Evolutionary conservation across 2,797 vertebrate genomes (phyloP).

Genomic region (Gallinago solitaria): DNA sequence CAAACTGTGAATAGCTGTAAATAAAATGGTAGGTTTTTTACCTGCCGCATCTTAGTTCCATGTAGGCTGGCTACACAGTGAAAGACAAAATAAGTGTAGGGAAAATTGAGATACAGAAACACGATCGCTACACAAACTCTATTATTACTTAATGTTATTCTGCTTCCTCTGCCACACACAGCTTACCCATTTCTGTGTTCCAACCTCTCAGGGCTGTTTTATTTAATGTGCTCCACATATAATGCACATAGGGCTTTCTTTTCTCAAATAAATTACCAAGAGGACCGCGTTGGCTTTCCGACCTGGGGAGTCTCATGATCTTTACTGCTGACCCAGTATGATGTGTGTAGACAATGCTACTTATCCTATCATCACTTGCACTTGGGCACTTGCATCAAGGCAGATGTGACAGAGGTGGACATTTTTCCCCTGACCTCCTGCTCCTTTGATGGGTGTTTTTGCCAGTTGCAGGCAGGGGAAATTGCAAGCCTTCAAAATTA

Average conservation of each 20-base stretch:
- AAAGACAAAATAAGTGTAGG: background rate
- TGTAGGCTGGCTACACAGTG: background rate
- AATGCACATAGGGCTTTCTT: background rate
- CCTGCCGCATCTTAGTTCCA: background rate
- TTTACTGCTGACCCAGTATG: background rate
- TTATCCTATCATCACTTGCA: background rate
- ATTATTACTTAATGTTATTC: background rate
- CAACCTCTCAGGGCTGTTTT: background rate
- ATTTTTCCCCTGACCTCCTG: background rate
- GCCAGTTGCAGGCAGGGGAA: background rate
- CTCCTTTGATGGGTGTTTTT: background rate
- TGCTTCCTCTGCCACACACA: background rate
- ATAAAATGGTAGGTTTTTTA: conserved; percentile 3
- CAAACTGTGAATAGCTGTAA: background rate
- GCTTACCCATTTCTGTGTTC: background rate
- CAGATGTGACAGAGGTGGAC: background rate
- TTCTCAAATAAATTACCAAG: background rate
- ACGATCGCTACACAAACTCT: background rate
- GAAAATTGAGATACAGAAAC: background rate
- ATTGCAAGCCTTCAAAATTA: background rate
- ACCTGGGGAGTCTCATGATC: background rate
- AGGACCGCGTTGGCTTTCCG: background rate
- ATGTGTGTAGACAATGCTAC: background rate
- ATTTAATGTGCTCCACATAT: background rate
- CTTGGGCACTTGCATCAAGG: background rate